Evolutionary conservation across 2,797 vertebrate species (phyloP), one percentile per base, ranked within the genome.

Genomic region (Neopelma chrysocephalum): DNA sequence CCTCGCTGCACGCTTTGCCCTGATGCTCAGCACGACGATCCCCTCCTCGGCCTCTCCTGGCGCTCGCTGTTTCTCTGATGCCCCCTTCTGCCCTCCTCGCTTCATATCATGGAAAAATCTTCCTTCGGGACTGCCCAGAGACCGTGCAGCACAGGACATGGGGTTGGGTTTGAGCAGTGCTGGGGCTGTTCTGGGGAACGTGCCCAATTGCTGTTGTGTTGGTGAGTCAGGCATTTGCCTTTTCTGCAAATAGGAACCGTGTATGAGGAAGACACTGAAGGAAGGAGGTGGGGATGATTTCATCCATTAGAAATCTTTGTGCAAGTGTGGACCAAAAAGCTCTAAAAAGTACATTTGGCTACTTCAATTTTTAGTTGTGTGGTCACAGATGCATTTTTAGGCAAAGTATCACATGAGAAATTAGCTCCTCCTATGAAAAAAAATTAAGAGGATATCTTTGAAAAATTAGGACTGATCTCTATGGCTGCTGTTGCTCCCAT

Each of bases 51-150:
- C 11, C 11, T 15, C 60, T 60, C 15, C 51, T 54, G 8, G 8
- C 29, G 11, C 87, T 92, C 87, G 5, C 94, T 23, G 90, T 51
- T 95, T 89, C 94, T 45, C 94, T 87, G 93, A 82, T 97, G 95
- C 93, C 95, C 94, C 92, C 94, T 97, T 96, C 95, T 93, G 95
- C 94, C 77, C 71, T 96, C 51, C 54, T 25, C 36, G 83, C 71
- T 48, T 95, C 86, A 71, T 42, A 84, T 29, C 92, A 79, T 32
- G 56, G 58, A 12, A 61, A 82, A 79, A 56, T 15, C 47, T 20
- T 56, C 11, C 14, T 26, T 11, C 3, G 6, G 36, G 38, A 6
- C 36, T 51, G 15, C 15, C 8, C 27, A 20, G 65, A 56, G 21
- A 15, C 11, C 0, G 0, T 11, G 8, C 3, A 42, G 48, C 31